A percentile compares a stretch with the other conserved stretches of the same genome.
These are phyloP conservation scores for Apocrypta bakeri DNA, from an alignment of 1,140 invertebrate species.

Conservation along the genomic window DNA sequence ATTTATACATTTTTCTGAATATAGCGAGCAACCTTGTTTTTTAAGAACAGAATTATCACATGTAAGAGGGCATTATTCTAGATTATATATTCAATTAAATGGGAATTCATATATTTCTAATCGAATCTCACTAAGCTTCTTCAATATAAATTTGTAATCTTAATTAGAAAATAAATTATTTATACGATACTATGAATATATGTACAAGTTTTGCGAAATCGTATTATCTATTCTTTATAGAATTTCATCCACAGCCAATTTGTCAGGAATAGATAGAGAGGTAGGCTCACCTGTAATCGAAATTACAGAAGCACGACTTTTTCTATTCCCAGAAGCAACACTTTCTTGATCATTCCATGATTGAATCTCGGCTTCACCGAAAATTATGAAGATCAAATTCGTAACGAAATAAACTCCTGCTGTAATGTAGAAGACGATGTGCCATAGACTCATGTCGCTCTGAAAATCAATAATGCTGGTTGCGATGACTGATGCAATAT, in stretches of 20 bases:
- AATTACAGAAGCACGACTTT: conserved; percentile 14
- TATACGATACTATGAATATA: not conserved
- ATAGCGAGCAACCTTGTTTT: too few relatives aligned
- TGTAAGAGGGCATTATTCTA: not conserved
- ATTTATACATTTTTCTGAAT: too few relatives aligned
- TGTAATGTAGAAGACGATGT: conserved; percentile 1
- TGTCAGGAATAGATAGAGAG: conserved; percentile 18
- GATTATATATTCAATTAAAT: not conserved
- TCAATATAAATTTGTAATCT: not conserved
- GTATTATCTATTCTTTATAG: too few relatives aligned
- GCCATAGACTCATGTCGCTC: not conserved
- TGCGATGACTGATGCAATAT: too few relatives aligned
- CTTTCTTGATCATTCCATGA: conserved; percentile 64
- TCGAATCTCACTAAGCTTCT: not conserved
- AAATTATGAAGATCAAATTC: not conserved
- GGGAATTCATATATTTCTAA: not conserved
- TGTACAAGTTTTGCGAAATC: not conserved
- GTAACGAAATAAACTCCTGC: not conserved
- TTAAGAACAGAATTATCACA: too few relatives aligned
- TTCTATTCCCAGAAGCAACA: not conserved
- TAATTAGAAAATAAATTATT: not conserved
- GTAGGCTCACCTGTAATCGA: conserved; percentile 41
- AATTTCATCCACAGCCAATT: not conserved
- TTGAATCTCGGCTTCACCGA: conserved; percentile 1
- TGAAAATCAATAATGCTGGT: not conserved